Evolutionary conservation across 1,140 invertebrate species (phyloP).

Genomic region (Drosophila mojavensis): DNA sequence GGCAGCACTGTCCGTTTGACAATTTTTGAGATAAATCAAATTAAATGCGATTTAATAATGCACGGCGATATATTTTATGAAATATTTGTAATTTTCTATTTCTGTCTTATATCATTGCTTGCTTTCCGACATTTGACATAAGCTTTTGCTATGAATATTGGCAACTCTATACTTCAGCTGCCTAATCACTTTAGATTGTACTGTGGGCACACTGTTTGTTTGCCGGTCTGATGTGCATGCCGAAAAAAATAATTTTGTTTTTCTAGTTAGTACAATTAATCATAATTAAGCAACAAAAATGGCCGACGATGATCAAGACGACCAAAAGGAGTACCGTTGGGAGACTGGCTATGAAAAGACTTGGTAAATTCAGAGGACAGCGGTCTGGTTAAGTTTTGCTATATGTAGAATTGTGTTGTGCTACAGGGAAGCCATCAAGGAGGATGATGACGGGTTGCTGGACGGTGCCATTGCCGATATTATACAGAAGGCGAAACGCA

Average conservation of each 20-base stretch:
- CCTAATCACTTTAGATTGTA: not conserved
- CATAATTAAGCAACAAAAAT: constrained; percentile 28
- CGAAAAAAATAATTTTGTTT: not conserved
- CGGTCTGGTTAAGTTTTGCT: not conserved
- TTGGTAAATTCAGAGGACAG: constrained; percentile 87
- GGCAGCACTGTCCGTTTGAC: constrained; percentile 41
- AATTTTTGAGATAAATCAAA: not conserved
- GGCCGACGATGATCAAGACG: constrained; percentile 91
- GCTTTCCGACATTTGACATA: not conserved
- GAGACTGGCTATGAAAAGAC: constrained; percentile 98
- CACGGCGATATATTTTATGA: not conserved
- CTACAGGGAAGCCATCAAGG: constrained; percentile 96
- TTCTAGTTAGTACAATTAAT: not conserved
- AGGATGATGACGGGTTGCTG: constrained; percentile 96
- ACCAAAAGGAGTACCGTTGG: constrained; percentile 97
- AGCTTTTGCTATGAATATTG: not conserved
- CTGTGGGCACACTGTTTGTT: constrained; percentile 41
- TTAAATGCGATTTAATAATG: not conserved
- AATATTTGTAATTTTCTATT: not conserved
- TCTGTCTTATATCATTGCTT: not conserved
- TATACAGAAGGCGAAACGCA: constrained; percentile 93
- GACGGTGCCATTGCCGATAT: constrained; percentile 95
- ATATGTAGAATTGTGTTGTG: not conserved
- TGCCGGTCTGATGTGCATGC: constrained; percentile 27
- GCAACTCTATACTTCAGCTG: constrained; percentile 29